Evolutionary conservation across 1,140 invertebrate genomes (phyloP), one percentile per base, ranked within the genome.

Genomic region (fruit fly (Drosophila melanogaster)): DNA sequence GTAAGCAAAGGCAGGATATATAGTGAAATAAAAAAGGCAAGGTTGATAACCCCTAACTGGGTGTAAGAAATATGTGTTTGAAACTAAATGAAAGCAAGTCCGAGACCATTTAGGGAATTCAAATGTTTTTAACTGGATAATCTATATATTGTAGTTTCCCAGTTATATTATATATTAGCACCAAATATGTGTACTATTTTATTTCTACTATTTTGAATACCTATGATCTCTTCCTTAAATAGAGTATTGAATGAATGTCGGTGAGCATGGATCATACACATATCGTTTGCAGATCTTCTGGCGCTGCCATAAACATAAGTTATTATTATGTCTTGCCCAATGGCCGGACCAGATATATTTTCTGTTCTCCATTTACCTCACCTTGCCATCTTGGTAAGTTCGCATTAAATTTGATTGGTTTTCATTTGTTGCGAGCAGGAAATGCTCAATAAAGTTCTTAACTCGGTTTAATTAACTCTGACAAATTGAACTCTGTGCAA

Each of bases 201-300:
- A 37, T 37, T 37, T 11, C 8, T 37, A 37, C 2, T 37, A 12
- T 37, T 37, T 7, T 26, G 0, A 26, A 37, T 37, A 37, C 11
- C 35, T 37, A 12, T 12, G 11, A 8, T 37, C 35, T 11, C 12
- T 12, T 7, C 8, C 15, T 11, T 43, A 43, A 19, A 1, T 11
- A 69, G 65, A 4, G 62, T 56, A 69, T 35, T 1, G 11, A n/a
- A n/a, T 33, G 46, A n/a, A 54, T 55, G 62, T 35, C 58, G 57
- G 58, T 53, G 26, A 26, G 14, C 24, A 24, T 49, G 47, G 17
- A 7, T 10, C 40, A 15, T 35, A 64, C 72, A 76, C 73, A 84
- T 87, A 85, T 87, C 75, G 83, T 71, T 87, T 81, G 83, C 70
- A 86, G 79, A 90, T 90, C 86, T 85, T 49, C 72, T 65, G 72